phyloP scores from a whole-genome alignment of 2,888 invertebrate genomes.

The Chloromyia formosa region DNA sequence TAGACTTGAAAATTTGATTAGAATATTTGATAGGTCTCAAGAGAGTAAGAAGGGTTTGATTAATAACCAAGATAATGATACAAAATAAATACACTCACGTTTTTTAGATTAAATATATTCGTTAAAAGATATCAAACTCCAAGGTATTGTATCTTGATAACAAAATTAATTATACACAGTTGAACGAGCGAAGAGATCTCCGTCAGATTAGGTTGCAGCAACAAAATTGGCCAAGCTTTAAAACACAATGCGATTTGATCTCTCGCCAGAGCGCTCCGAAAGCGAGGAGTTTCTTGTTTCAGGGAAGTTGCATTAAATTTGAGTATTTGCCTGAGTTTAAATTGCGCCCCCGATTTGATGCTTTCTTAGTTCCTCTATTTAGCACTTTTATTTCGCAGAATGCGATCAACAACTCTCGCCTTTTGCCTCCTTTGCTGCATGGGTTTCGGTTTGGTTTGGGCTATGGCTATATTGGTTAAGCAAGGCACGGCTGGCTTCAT shows the following conservation, averaged over 20 bases:
- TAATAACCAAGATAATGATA: conserved; percentile 53
- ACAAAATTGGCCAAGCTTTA: conserved; percentile 10
- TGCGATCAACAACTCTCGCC: neutral
- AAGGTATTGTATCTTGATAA: conserved; percentile 54
- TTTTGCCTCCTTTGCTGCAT: too few relatives aligned
- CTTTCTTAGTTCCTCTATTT: conserved; percentile 4
- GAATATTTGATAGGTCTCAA: conserved; percentile 48
- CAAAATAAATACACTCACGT: conserved; percentile 55
- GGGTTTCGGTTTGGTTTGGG: too few relatives aligned
- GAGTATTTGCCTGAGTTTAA: conserved; percentile 7
- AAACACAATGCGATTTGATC: conserved; percentile 6
- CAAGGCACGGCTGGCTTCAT: neutral
- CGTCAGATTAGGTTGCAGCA: conserved; percentile 33
- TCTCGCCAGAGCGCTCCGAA: neutral
- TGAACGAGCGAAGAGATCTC: conserved; percentile 48
- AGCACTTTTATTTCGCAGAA: conserved; percentile 7
- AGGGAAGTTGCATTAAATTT: conserved; percentile 7
- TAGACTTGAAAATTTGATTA: conserved; percentile 49
- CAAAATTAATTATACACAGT: conserved; percentile 55
- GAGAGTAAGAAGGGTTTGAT: conserved; percentile 50
- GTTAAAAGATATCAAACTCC: conserved; percentile 53
- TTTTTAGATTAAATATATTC: conserved; percentile 54
- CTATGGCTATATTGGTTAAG: too few relatives aligned
- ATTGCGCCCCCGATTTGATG: neutral
- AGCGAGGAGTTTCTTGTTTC: conserved; percentile 10